Percentiles rank a stretch among this genome's conserved stretches.
These are phyloP conservation scores for Trichoplax adhaerens DNA, from an alignment of 37 sponge, comb jelly and placozoan species.

Conservation along the genomic window DNA sequence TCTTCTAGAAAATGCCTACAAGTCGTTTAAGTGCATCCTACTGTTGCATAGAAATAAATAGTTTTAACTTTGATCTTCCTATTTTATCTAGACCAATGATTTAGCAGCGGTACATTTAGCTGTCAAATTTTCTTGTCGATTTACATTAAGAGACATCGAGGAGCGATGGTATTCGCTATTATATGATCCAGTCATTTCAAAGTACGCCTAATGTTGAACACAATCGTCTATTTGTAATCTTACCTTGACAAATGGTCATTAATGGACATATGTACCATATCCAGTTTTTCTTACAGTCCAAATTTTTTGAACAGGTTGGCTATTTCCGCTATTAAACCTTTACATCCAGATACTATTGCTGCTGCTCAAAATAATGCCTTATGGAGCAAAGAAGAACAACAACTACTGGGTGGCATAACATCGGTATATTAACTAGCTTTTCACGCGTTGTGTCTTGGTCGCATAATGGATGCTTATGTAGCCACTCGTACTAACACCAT, in stretches of 20 bases:
- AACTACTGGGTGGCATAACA: slow-evolving; percentile 40
- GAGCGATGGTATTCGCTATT: slow-evolving; percentile 84
- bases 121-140: slow-evolving; percentile 74
- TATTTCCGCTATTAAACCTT: slow-evolving; percentile 33
- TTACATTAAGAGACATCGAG: slow-evolving; percentile 76
- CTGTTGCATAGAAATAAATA: no score
- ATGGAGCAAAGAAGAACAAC: slow-evolving; percentile 84
- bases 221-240: background rate
- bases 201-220: slow-evolving; percentile 7
- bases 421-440: background rate
- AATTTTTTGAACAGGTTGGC: slow-evolving; percentile 31
- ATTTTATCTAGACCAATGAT: slow-evolving; percentile 47
- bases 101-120: slow-evolving; percentile 60
- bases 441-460: no score
- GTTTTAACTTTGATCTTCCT: no score
- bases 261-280: background rate
- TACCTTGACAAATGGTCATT: background rate
- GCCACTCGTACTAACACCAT: background rate
- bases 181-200: slow-evolving; percentile 59
- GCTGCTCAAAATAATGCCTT: slow-evolving; percentile 46
- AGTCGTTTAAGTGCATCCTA: background rate
- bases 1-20: background rate
- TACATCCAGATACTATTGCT: slow-evolving; percentile 62
- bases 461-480: background rate
- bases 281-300: background rate